phyloP scores from a whole-genome alignment of 2,888 invertebrate species.

The Sminthurinus aureus region DNA sequence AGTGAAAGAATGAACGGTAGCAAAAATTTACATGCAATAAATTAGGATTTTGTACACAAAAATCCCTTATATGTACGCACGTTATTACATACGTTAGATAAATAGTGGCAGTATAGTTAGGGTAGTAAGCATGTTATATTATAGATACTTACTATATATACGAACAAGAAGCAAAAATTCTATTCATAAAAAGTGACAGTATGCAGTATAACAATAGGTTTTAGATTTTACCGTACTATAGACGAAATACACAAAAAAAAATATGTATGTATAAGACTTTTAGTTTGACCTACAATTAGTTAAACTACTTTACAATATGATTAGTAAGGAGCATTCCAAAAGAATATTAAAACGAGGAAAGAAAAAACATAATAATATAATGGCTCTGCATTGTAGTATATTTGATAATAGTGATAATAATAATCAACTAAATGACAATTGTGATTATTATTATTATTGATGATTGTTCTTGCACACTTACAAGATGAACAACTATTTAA shows the following conservation, averaged over 20 bases:
- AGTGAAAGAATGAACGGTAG: neutral
- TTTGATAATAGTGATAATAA: neutral
- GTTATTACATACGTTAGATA: no score
- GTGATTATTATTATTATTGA: neutral
- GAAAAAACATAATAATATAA: neutral
- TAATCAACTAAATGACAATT: neutral
- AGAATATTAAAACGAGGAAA: neutral
- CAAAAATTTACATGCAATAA: neutral
- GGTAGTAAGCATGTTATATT: no score
- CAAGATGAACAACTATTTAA: neutral
- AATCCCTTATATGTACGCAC: no score
- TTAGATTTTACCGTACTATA: no score
- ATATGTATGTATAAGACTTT: neutral
- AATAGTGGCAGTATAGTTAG: no score
- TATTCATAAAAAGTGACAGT: no score
- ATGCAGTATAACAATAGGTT: no score
- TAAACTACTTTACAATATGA: neutral
- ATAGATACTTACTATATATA: no score
- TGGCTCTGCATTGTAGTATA: slow-evolving; percentile 21
- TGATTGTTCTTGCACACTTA: neutral
- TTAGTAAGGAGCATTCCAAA: slow-evolving; percentile 12
- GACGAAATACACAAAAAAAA: no score
- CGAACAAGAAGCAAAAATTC: no score
- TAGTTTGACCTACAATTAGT: neutral
- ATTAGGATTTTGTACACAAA: no score